phyloP scores from a whole-genome alignment of 2,888 invertebrate genomes.

The Philereme vetulata region DNA sequence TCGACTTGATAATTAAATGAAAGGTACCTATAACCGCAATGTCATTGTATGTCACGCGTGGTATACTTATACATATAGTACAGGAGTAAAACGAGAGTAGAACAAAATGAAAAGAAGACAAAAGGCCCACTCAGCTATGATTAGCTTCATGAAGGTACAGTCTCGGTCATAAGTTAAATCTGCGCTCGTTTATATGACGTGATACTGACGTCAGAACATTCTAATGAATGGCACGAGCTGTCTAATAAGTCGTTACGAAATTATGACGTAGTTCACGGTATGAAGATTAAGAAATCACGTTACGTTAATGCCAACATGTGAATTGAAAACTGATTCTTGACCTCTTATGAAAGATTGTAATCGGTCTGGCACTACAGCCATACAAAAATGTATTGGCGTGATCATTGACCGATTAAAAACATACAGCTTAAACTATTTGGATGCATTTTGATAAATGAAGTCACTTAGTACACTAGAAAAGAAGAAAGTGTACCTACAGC shows the following conservation, averaged over 20 bases:
- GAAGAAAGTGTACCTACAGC: background rate
- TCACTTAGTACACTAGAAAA: background rate
- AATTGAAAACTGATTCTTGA: background rate
- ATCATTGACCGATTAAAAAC: too few relatives aligned
- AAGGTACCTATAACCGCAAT: too few relatives aligned
- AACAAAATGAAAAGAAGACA: conserved; percentile 8
- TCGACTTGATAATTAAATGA: too few relatives aligned
- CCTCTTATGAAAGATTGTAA: background rate
- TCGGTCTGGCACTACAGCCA: background rate
- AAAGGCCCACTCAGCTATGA: conserved; percentile 24
- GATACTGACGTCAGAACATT: conserved; percentile 34
- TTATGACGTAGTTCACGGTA: conserved; percentile 28
- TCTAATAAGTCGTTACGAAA: conserved; percentile 42
- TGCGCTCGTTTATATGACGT: conserved; percentile 27
- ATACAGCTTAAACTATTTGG: background rate
- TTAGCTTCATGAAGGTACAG: conserved; percentile 23
- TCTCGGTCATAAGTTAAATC: conserved; percentile 24
- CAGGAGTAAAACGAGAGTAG: too few relatives aligned
- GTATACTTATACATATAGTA: too few relatives aligned
- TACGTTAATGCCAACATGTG: background rate
- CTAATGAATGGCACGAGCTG: conserved; percentile 42
- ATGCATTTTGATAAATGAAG: background rate
- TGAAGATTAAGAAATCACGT: background rate
- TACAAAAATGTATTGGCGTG: too few relatives aligned
- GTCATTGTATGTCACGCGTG: too few relatives aligned